These are phyloP conservation scores for Coenobita brevimanus DNA, from an alignment of 1,140 invertebrate species.

Conservation along the genomic window DNA sequence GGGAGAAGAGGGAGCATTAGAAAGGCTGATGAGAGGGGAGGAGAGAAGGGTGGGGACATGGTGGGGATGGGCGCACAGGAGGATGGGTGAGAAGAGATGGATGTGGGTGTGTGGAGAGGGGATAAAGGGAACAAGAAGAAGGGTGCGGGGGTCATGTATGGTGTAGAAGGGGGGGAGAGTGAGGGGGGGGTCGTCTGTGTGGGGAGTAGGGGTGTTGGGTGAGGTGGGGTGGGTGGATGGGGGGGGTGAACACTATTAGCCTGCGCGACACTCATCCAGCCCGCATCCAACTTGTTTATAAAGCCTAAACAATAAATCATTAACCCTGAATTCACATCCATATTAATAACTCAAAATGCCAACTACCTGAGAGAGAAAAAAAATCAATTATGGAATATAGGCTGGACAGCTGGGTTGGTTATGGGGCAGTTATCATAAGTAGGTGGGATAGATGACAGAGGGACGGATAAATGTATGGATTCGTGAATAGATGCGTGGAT, in stretches of 20 bases:
- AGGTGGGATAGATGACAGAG: too few relatives aligned
- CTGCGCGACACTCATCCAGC: conserved; percentile 30
- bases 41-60: too few relatives aligned
- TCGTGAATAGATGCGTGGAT: too few relatives aligned
- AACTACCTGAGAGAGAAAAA: not conserved
- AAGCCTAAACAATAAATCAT: conserved; percentile 38
- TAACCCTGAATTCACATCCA: conserved; percentile 26
- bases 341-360: conserved; percentile 24
- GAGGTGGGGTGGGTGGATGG: too few relatives aligned
- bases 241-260: conserved; percentile 9
- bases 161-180: conserved; percentile 18
- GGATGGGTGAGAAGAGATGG: too few relatives aligned
- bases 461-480: too few relatives aligned
- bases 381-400: conserved; percentile 23
- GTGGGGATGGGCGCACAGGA: too few relatives aligned
- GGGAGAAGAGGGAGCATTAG: too few relatives aligned
- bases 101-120: too few relatives aligned
- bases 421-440: conserved; percentile 35
- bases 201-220: too few relatives aligned
- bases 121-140: not conserved
- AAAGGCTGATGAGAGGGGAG: too few relatives aligned
- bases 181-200: not conserved
- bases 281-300: conserved; percentile 24
- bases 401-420: conserved; percentile 7
- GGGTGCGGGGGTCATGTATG: not conserved